Base-by-base conservation (phyloP, 1,140 invertebrate species). In the Hyphantria cunea region DNA sequence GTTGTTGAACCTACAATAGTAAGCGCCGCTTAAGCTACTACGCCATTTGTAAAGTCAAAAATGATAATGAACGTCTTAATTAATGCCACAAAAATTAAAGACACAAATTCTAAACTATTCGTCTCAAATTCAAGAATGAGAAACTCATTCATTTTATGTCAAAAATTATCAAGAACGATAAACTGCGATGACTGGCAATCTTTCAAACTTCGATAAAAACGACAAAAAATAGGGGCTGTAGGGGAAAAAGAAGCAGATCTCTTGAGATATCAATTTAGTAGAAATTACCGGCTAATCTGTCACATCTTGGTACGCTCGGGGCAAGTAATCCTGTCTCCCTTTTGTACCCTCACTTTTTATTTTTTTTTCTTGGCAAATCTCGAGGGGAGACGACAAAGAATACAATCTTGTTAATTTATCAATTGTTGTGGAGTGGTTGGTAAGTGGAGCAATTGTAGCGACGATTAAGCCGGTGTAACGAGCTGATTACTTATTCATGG, bases 231-330 rank as follows among this genome's bases (percentile, higher is more conserved):
- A 33, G 48, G 48, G 56, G 37, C 15, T 33, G 25, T 44, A 39
- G 25, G 56, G 63, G 48, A 74, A 78, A 80, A 80, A 72, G 48
- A 49, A 53, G 64, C 68, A 52, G 62, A 49, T 66, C 70, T 77
- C 76, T 76, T 69, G 76, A 86, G 82, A 88, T 86, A 88, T 86
- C 85, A 84, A 88, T 86, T 88, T 84, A 72, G 74, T 68, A 67
- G 78, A 84, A 84, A 88, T 88, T 88, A 85, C 78, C 65, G 66
- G 77, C 72, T 88, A 88, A 88, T 88, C 85, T 88, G 85, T 88
- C 85, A 86, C 83, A 84, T 85, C 72, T 74, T 73, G 66, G 74
- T 70, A 74, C 73, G 76, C 82, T 74, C 65, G 77, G 70, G 72
- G 82, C 70, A 39, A 45, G 70, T 74, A 78, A 83, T 82, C 67